Evolutionary conservation across 2,888 invertebrate genomes (phyloP).

Genomic region (Aplocera efformata): DNA sequence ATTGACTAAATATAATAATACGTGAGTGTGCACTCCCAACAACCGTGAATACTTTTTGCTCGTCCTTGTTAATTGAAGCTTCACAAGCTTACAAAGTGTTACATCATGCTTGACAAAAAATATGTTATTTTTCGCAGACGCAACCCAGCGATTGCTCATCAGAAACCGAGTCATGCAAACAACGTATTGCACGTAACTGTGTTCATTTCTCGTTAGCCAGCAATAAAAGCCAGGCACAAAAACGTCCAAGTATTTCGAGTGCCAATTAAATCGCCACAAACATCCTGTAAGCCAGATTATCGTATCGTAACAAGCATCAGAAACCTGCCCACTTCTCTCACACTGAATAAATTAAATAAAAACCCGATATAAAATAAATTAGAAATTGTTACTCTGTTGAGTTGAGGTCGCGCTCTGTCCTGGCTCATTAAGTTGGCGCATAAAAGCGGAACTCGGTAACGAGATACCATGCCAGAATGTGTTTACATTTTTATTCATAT

Average conservation of each 20-base stretch:
- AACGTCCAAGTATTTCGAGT: constrained; percentile 64
- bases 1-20: too few relatives aligned
- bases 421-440: constrained; percentile 59
- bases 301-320: constrained; percentile 75
- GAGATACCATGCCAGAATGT: constrained; percentile 34
- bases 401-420: constrained; percentile 35
- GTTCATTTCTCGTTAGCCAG: constrained; percentile 51
- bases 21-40: too few relatives aligned
- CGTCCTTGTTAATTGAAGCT: too few relatives aligned
- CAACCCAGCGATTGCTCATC: constrained; percentile 19
- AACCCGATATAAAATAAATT: constrained; percentile 73
- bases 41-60: too few relatives aligned
- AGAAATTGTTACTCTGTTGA: constrained; percentile 53
- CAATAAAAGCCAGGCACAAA: constrained; percentile 63
- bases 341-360: constrained; percentile 77
- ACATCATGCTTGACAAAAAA: too few relatives aligned
- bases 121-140: not conserved
- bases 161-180: constrained; percentile 29
- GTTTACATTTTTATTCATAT: constrained; percentile 41
- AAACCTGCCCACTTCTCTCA: constrained; percentile 70
- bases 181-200: constrained; percentile 43
- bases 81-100: too few relatives aligned
- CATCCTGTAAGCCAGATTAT: constrained; percentile 78
- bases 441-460: constrained; percentile 41
- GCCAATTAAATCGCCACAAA: constrained; percentile 76